Conservation (phyloP, 2,888 invertebrate genomes). For the Reticulitermes lucifugus region DNA sequence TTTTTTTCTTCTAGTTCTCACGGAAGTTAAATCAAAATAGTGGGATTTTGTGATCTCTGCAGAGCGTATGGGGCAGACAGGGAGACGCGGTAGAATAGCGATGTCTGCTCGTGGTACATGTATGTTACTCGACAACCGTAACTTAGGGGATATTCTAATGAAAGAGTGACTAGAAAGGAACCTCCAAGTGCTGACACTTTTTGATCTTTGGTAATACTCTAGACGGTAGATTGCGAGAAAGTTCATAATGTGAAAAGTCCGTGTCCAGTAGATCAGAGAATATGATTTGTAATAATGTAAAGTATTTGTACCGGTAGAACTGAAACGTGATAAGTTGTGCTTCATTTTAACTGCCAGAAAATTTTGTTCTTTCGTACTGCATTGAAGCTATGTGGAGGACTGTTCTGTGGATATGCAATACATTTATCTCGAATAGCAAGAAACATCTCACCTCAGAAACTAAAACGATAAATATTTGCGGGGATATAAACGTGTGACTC, state of each 20-base stretch:
- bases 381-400: background rate
- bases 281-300: no score
- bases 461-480: background rate
- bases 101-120: background rate
- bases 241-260: no score
- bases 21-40: conserved; percentile 28
- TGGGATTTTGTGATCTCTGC: background rate
- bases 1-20: background rate
- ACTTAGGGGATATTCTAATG: background rate
- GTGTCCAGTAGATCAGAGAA: no score
- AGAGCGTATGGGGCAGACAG: background rate
- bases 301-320: no score
- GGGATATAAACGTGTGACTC: background rate
- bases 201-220: conserved; percentile 35
- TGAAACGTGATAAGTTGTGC: no score
- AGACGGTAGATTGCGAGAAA: background rate
- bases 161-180: background rate
- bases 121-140: background rate
- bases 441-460: background rate
- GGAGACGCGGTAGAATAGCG: background rate
- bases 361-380: no score
- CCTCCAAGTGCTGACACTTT: background rate
- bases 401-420: background rate
- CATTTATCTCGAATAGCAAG: background rate
- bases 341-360: no score